These are phyloP conservation scores for Protophormia terraenovae DNA, from an alignment of 2,888 invertebrate species.

Conservation along the genomic window DNA sequence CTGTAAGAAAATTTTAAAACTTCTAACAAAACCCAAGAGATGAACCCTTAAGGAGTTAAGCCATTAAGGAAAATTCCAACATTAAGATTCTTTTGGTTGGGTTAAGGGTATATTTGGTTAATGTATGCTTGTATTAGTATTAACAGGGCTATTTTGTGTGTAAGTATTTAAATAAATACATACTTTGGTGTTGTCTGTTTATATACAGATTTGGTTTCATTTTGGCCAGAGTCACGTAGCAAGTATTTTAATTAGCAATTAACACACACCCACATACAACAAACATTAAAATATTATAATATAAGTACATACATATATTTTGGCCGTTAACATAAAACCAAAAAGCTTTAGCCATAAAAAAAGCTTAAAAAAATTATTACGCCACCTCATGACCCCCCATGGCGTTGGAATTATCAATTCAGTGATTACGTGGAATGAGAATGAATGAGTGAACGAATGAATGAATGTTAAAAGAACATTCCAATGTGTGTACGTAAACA, in stretches of 20 bases:
- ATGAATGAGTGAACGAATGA: background rate
- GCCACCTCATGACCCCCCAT: background rate
- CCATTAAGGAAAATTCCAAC: background rate
- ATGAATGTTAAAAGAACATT: background rate
- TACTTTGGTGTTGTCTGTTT: background rate
- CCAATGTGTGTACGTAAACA: background rate
- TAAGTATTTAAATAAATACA: conserved; percentile 28
- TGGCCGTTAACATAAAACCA: background rate
- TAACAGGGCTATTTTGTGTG: background rate
- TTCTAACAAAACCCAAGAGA: background rate
- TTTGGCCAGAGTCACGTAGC: conserved; percentile 48
- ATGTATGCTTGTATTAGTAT: background rate
- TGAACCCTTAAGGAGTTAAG: background rate
- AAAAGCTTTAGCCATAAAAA: background rate
- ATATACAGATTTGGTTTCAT: conserved; percentile 7
- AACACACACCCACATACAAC: conserved; percentile 10
- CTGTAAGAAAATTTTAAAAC: background rate
- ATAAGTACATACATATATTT: too few relatives aligned
- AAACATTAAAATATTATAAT: conserved; percentile 1
- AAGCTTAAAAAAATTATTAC: too few relatives aligned
- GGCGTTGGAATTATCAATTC: background rate
- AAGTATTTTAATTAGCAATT: conserved; percentile 60
- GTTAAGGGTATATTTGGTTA: background rate
- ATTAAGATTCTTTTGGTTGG: background rate
- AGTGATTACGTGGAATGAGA: background rate